phyloP scores from a whole-genome alignment of 2,797 vertebrate genomes.

The Perodicticus potto region DNA sequence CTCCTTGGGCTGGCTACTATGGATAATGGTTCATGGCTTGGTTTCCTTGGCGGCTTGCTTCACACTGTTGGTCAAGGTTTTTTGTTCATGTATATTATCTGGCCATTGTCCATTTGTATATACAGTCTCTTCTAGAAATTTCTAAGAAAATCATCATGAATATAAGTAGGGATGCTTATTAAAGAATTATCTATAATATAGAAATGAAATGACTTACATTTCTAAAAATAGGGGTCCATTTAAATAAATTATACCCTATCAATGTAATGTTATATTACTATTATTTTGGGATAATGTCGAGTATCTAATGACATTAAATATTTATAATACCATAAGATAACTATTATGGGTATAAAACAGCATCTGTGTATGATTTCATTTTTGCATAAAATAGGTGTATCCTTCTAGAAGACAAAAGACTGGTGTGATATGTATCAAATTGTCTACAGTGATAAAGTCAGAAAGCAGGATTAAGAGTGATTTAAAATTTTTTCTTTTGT shows the following conservation, averaged over 20 bases:
- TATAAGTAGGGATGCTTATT: background rate
- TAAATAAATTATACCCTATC: background rate
- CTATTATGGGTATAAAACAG: background rate
- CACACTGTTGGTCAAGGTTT: background rate
- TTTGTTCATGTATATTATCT: background rate
- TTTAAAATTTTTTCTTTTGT: background rate
- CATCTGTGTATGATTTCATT: background rate
- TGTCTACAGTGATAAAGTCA: background rate
- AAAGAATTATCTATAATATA: background rate
- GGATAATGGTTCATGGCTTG: background rate
- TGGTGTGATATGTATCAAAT: background rate
- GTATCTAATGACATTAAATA: background rate
- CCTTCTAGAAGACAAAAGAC: background rate
- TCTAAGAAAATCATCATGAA: slow-evolving; percentile 3
- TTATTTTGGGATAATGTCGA: background rate
- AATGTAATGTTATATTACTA: background rate
- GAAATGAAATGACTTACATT: background rate
- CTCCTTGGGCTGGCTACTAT: background rate
- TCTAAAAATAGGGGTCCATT: background rate
- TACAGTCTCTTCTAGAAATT: background rate
- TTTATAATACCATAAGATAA: slow-evolving; percentile 9
- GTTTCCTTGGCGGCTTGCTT: background rate
- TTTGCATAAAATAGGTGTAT: background rate
- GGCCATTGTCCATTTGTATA: background rate
- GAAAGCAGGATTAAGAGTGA: background rate